A percentile compares a stretch with the other conserved stretches of the same genome.
phyloP scores from a whole-genome alignment of 2,113 vertebrate species.

The western clawed frog (Xenopus tropicalis) region UCB_Xtro_10.0 CM004444.2:19153501-19154000 shows the following conservation, averaged over 20 bases:
- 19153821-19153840: no score
- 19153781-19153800: no score
- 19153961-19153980: no score
- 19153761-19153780: no score
- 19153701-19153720: background rate
- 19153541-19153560: background rate
- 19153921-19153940: no score
- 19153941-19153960: no score
- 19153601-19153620: background rate
- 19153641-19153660: background rate
- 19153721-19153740: background rate
- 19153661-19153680: background rate
- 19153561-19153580: background rate
- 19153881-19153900: no score
- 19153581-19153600: constrained; percentile 2
- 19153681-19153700: background rate
- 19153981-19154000: no score
- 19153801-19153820: no score
- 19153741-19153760: background rate
- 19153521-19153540: background rate
- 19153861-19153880: no score
- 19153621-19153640: constrained; percentile 3
- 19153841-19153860: no score
- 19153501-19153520: background rate
- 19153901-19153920: no score